Conservation (phyloP, 2,888 invertebrate genomes). For the Deroplatys truncata region DNA sequence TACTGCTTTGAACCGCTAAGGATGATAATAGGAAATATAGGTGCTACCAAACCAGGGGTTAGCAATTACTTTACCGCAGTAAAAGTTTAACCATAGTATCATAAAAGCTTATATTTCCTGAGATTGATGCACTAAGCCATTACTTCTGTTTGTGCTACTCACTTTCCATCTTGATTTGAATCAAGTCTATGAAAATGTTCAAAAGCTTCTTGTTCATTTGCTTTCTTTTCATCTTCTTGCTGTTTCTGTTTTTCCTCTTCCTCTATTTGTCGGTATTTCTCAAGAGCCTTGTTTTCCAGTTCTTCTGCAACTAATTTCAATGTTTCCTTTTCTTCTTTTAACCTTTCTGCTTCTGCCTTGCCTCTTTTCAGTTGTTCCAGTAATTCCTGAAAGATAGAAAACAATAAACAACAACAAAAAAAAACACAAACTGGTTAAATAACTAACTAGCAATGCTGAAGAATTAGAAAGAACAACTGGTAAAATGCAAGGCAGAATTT, state of each 20-base stretch:
- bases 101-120: too few species aligned
- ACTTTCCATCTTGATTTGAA: slow-evolving; percentile 69
- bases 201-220: slow-evolving; percentile 59
- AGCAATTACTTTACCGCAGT: too few species aligned
- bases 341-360: slow-evolving; percentile 70
- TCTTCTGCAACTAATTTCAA: slow-evolving; percentile 69
- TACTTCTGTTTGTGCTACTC: slow-evolving; percentile 23
- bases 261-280: slow-evolving; percentile 65
- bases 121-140: too few species aligned
- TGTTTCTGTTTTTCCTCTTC: slow-evolving; percentile 54
- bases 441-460: too few species aligned
- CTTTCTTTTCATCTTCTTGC: slow-evolving; percentile 55
- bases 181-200: slow-evolving; percentile 76
- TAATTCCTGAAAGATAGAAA: slow-evolving; percentile 47
- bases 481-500: too few species aligned
- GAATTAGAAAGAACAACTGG: too few species aligned
- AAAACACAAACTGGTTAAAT: too few species aligned
- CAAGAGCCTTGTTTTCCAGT: slow-evolving; percentile 69
- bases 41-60: too few species aligned
- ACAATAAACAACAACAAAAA: background rate
- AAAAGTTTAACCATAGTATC: too few species aligned
- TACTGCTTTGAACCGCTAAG: too few species aligned
- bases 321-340: slow-evolving; percentile 71
- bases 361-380: slow-evolving; percentile 67
- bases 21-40: too few species aligned